Base-by-base conservation (phyloP, 1,140 invertebrate species). In the Leptinotarsa lineolata region DNA sequence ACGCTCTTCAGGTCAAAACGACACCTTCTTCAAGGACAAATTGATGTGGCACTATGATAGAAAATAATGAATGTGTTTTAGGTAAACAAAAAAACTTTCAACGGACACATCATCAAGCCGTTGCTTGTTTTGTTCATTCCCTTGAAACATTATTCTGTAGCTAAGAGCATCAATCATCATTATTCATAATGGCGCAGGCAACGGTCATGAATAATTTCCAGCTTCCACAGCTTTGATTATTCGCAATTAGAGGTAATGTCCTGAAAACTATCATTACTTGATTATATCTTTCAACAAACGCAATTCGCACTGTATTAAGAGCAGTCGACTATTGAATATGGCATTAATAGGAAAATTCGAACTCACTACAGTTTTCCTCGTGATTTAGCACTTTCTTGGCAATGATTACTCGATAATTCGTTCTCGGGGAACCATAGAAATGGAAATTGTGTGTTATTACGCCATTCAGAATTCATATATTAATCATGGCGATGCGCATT, bases 191-290 rank as follows among this genome's bases (percentile, higher is more conserved):
- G 48, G 48, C 16, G 48, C n/a, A 54, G 48, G 48, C 48, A 54
- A 54, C 48, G 48, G 48, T 54, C 16, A 54, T 54, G 48, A 54
- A 54, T 54, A 54, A 54, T 54, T 54, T 54, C n/a, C 48, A 54
- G 48, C 48, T 54, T 54, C 48, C 48, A 54, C 12, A 54, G 48
- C 4, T 54, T 18, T 54, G 48, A 54, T 54, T 54, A 54, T 54
- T 4, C 48, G n/a, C n/a, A 54, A 54, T 54, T 54, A 54, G 15
- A 54, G 48, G 15, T 54, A 54, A 54, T 54, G n/a, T 18, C 48
- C 48, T 54, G n/a, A 54, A 54, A 54, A 54, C 48, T 54, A 54
- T 54, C 48, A 54, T 54, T 54, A 54, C 48, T 54, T 54, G n/a
- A 54, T 54, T 54, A 54, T 54, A 54, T 54, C 48, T 54, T 54